phyloP scores from a whole-genome alignment of 1,140 invertebrate genomes.

The Phocides pigmalion region DNA sequence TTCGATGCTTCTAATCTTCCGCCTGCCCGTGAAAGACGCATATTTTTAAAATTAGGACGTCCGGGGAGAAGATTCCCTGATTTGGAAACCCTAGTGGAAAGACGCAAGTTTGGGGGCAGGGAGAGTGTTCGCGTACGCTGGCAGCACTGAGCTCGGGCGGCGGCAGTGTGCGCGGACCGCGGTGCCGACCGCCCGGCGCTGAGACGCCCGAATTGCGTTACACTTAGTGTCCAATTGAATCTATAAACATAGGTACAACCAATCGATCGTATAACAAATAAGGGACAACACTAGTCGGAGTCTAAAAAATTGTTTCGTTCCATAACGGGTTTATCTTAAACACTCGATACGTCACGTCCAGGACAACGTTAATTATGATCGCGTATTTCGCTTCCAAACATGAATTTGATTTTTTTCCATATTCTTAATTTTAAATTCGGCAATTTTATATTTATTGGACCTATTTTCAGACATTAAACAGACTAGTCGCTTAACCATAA shows the following conservation, averaged over 20 bases:
- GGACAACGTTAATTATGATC: neutral
- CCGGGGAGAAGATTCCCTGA: neutral
- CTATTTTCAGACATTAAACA: too few species aligned
- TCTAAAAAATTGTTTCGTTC: neutral
- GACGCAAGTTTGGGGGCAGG: slow-evolving; percentile 3
- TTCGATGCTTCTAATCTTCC: too few species aligned
- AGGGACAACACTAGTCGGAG: neutral
- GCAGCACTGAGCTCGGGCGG: slow-evolving; percentile 68
- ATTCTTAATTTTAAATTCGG: neutral
- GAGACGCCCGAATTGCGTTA: slow-evolving; percentile 3
- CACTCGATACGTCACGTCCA: neutral
- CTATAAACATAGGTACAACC: slow-evolving; percentile 28
- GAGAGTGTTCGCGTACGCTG: slow-evolving; percentile 33
- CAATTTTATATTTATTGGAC: too few species aligned
- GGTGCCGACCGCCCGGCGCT: slow-evolving; percentile 60
- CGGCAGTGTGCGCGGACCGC: slow-evolving; percentile 76
- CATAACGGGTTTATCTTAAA: too few species aligned
- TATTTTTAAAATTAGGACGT: neutral
- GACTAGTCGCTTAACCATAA: too few species aligned
- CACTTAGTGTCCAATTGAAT: slow-evolving; percentile 42
- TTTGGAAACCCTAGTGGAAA: neutral
- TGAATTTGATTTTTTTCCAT: slow-evolving; percentile 3
- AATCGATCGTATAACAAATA: neutral
- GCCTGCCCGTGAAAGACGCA: too few species aligned
- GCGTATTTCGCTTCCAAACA: neutral